Evolutionary conservation across 2,888 invertebrate genomes (phyloP).

Genomic region (Standfussiana lucernea): DNA sequence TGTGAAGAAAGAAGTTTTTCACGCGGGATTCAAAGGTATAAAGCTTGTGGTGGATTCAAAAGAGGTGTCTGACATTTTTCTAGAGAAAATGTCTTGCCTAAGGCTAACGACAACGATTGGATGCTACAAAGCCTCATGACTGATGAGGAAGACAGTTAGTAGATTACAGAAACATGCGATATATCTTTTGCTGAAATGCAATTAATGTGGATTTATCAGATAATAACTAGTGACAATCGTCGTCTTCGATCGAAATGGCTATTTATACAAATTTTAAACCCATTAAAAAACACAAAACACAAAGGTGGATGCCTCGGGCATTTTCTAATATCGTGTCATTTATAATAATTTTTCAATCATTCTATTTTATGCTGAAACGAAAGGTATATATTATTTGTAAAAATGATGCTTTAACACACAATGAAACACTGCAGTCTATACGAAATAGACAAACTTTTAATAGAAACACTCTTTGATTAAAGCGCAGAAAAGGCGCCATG

Average conservation of each 20-base stretch:
- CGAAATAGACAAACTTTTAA: not conserved
- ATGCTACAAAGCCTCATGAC: not conserved
- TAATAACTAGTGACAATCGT: not conserved
- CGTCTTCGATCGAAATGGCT: not conserved
- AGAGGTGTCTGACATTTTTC: not conserved
- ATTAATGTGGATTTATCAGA: not conserved
- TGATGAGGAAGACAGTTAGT: not conserved
- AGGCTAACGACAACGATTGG: not conserved
- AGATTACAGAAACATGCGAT: not conserved
- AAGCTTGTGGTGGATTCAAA: too few species aligned
- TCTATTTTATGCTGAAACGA: not conserved
- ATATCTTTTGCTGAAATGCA: not conserved
- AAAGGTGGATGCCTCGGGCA: not conserved
- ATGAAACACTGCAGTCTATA: too few species aligned
- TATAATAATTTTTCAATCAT: not conserved
- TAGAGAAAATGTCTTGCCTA: not conserved
- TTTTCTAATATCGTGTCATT: not conserved
- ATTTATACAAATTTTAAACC: not conserved
- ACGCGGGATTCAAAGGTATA: slow-evolving; percentile 3
- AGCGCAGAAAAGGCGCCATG: slow-evolving; percentile 12
- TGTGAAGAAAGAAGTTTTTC: slow-evolving; percentile 25
- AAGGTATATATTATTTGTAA: not conserved
- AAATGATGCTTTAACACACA: not conserved
- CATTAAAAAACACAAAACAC: not conserved
- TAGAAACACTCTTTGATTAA: not conserved